Conservation (phyloP, 2,113 vertebrate species). For the Lasiurus cinereus region DNA sequence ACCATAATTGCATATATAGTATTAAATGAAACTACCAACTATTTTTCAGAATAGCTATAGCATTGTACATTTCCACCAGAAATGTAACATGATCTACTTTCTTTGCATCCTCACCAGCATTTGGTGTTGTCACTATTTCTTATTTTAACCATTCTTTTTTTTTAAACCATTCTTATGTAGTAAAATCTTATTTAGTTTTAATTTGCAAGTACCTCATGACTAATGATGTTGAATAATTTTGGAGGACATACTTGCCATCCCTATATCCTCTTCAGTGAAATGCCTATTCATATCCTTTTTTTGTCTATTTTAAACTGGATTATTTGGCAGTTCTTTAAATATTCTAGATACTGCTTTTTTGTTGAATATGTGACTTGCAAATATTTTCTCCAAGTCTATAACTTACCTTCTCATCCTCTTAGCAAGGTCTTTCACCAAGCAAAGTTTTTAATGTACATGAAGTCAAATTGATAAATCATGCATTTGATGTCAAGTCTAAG, state of each 20-base stretch:
- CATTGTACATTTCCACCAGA: background rate
- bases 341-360: background rate
- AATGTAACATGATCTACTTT: background rate
- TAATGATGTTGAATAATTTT: background rate
- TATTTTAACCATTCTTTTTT: background rate
- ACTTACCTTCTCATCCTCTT: background rate
- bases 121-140: background rate
- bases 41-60: background rate
- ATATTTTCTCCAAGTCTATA: background rate
- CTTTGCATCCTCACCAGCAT: background rate
- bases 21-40: background rate
- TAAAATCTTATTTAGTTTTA: background rate
- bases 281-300: background rate
- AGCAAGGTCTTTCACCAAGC: background rate
- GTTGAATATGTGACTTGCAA: background rate
- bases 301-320: background rate
- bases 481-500: background rate
- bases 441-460: slow-evolving; percentile 12
- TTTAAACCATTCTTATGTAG: background rate
- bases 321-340: background rate
- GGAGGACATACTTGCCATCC: background rate
- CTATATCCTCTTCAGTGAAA: background rate
- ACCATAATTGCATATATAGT: background rate
- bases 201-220: background rate
- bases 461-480: background rate